Evolutionary conservation across 1,140 invertebrate species (phyloP).

Genomic region (Linepithema humile): DNA sequence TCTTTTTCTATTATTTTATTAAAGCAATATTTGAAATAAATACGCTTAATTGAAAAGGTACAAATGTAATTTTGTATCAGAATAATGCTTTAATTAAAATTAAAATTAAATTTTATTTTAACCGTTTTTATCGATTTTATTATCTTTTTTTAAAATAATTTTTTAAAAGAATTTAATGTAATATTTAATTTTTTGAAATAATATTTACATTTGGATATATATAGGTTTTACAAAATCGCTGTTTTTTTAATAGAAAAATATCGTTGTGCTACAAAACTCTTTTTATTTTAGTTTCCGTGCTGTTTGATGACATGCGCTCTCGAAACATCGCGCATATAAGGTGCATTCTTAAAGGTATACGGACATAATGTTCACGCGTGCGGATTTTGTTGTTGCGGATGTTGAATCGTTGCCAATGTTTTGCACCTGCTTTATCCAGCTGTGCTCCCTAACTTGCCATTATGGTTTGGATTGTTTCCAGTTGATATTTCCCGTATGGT

Average conservation of each 20-base stretch:
- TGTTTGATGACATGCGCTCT: conserved; percentile 84
- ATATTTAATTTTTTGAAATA: not conserved
- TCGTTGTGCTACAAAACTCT: conserved; percentile 50
- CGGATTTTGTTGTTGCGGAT: conserved; percentile 64
- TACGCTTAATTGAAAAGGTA: conserved; percentile 31
- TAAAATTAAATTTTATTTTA: conserved; percentile 4
- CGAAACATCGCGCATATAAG: conserved; percentile 86
- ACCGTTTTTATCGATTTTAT: not conserved
- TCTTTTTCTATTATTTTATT: not conserved
- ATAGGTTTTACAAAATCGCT: not conserved
- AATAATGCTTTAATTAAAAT: conserved; percentile 21
- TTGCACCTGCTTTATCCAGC: conserved; percentile 64
- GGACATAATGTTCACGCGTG: conserved; percentile 65
- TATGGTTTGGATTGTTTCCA: conserved; percentile 67
- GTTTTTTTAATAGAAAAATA: not conserved
- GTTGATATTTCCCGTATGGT: conserved; percentile 54
- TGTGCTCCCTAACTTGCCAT: conserved; percentile 27
- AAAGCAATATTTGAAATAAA: conserved; percentile 14
- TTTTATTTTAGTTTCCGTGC: conserved; percentile 80
- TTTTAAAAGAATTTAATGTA: no score
- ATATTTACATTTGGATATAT: not conserved
- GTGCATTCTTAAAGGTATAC: conserved; percentile 87
- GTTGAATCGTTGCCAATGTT: conserved; percentile 67
- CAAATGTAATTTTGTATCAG: not conserved
- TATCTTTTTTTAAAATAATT: not conserved